Base-by-base conservation (phyloP, 2,797 vertebrate species). In the Antennarius maculatus region DNA sequence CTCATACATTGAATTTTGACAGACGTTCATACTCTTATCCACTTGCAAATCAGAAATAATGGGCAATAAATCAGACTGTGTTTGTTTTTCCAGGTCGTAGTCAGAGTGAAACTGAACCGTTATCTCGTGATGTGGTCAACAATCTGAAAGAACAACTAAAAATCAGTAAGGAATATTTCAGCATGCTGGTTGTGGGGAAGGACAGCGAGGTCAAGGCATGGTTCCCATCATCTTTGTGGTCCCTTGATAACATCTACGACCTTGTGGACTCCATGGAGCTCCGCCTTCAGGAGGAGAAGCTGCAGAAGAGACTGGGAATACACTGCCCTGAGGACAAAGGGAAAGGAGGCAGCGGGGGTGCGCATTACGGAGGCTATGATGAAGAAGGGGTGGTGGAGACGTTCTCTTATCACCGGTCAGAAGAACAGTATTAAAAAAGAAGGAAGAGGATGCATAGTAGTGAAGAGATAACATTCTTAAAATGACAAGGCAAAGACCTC, bases 161-260 rank as follows among this genome's bases (percentile, higher is more conserved):
- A 84, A 89, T 95, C 76, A 93, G 71, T 45, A 89, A 76, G 57
- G 93, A 94, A 8, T 94, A 93, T 69, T 95, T 93, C 82, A 94
- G 91, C 80, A 92, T 94, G 92, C 63, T 94, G 64, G 82, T 94
- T 7, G 91, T 94, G 59, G 94, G 90, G 43, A 95, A 95, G 70
- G 93, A 94, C 1, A 83, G 93, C 0, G 86, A 93, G 0, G 88
- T 94, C 49, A 92, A 93, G 76, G 89, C 92, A 1, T 94, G 94
- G 94, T 94, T 92, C 82, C 76, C 91, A 0, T 92, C 94, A 0
- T 92, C 94, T 42, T 67, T 93, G 80, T 95, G 93, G 94, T 92
- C 93, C 13, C 57, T 94, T 80, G 90, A 92, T 43, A 94, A 69
- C 76, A 65, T 94, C 69, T 94, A 94, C 1, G 93, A 94, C 76